phyloP scores from a whole-genome alignment of 30 jellyfish, hydroid and myxozoan genomes.

The Pseudorhiza aurosa region DNA sequence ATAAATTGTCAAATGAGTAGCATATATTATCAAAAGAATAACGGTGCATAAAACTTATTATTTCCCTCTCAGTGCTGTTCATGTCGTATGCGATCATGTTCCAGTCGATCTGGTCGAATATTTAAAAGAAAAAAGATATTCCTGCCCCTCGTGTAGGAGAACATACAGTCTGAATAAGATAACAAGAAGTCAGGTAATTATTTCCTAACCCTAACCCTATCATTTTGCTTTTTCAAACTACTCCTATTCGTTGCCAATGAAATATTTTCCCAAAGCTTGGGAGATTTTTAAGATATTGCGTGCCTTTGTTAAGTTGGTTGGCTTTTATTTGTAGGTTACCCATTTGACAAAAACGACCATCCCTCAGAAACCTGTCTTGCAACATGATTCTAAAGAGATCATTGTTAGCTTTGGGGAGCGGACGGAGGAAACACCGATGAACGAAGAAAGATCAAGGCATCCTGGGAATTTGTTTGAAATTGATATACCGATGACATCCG shows the following conservation, averaged over 20 bases:
- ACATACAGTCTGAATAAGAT: slow-evolving; percentile 62
- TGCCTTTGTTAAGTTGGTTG: not conserved
- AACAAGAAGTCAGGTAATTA: slow-evolving; percentile 66
- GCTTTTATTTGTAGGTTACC: slow-evolving; percentile 2
- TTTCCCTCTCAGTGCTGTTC: slow-evolving; percentile 71
- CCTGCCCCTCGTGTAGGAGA: slow-evolving; percentile 83
- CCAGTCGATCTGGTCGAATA: slow-evolving; percentile 78
- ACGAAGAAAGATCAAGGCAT: not conserved
- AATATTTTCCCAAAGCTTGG: no score
- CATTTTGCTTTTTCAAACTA: no score
- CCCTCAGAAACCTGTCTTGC: no score
- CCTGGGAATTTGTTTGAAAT: slow-evolving; percentile 69
- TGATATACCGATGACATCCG: slow-evolving; percentile 67
- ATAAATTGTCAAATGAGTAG: no score
- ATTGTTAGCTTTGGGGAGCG: not conserved
- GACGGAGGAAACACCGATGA: not conserved
- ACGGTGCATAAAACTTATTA: no score
- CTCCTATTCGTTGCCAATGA: no score
- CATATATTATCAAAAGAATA: no score
- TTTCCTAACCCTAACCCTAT: no score
- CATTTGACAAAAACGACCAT: slow-evolving; percentile 17
- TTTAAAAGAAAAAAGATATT: slow-evolving; percentile 64
- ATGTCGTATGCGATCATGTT: slow-evolving; percentile 86
- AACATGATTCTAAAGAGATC: no score
- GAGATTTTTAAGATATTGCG: not conserved